These are phyloP conservation scores for Albula glossodonta DNA, from an alignment of 2,113 vertebrate genomes.

Conservation along the genomic window DNA sequence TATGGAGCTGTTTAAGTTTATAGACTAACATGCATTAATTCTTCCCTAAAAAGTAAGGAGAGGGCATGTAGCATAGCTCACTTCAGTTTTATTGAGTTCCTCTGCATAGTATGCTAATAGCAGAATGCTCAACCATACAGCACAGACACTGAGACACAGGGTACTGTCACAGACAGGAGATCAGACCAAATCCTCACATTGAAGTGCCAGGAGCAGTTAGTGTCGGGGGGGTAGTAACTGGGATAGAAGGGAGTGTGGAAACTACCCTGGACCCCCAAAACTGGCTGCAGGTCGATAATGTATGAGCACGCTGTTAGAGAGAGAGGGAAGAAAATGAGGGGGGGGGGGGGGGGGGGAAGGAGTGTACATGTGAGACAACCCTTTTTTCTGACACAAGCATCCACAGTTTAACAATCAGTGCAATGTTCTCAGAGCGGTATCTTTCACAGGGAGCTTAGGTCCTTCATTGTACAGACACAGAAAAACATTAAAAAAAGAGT, in stretches of 20 bases:
- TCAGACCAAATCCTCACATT: constrained; percentile 66
- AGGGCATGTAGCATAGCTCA: background rate
- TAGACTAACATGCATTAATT: background rate
- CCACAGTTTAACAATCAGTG: background rate
- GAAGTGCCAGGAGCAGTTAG: constrained; percentile 87
- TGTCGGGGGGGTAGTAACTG: constrained; percentile 88
- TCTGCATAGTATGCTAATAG: background rate
- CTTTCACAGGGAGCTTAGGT: background rate
- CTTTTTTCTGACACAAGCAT: background rate
- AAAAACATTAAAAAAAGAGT: background rate
- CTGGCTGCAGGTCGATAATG: constrained; percentile 68
- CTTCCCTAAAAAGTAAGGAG: background rate
- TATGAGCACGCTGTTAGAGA: constrained; percentile 72
- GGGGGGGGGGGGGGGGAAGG: background rate
- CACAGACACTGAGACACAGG: background rate
- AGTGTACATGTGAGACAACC: background rate
- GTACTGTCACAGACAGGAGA: background rate
- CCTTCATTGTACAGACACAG: background rate
- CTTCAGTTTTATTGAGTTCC: background rate
- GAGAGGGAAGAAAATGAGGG: background rate
- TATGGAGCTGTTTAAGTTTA: background rate
- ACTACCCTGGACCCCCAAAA: constrained; percentile 72
- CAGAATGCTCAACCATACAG: background rate
- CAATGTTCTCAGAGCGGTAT: background rate
- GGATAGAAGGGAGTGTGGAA: constrained; percentile 86